Percentiles rank a stretch among this genome's conserved stretches.
Conservation (phyloP, 1,140 invertebrate species). For the Chionoecetes opilio region DNA sequence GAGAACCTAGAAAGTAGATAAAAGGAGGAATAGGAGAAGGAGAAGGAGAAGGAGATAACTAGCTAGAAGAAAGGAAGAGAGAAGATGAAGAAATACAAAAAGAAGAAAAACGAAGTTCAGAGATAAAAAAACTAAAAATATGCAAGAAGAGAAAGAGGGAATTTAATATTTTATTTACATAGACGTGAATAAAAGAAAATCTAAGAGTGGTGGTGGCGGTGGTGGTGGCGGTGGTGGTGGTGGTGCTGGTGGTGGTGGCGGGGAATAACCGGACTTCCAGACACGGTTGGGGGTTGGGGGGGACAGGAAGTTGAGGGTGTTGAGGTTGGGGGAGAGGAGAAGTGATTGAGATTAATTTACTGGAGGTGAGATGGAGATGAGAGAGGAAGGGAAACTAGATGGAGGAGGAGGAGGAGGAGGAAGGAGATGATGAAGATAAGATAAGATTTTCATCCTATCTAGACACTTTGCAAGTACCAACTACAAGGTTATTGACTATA, state of each 20-base stretch:
- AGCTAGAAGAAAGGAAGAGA: neutral
- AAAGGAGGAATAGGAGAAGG: neutral
- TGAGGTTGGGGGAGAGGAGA: neutral
- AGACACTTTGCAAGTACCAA: neutral
- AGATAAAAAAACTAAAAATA: neutral
- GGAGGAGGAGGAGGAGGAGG: constrained; percentile 11
- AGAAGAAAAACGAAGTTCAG: neutral
- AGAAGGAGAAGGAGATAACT: too few species aligned
- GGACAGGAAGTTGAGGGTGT: neutral
- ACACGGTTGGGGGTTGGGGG: neutral
- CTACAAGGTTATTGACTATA: too few species aligned
- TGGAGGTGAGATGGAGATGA: neutral
- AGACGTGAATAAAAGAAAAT: too few species aligned
- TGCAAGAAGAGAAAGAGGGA: neutral
- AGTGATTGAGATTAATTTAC: neutral
- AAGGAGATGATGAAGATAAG: neutral
- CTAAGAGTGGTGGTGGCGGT: too few species aligned
- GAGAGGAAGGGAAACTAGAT: neutral
- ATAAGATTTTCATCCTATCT: neutral
- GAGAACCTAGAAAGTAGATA: too few species aligned
- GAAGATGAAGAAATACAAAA: neutral
- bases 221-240: too few species aligned
- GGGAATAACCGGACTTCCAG: neutral
- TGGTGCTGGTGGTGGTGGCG: too few species aligned
- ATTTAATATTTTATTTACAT: too few species aligned